Evolutionary conservation across 2,888 invertebrate genomes (phyloP), one percentile per base, ranked within the genome.

Genomic region (Stenolophus ochropezus): DNA sequence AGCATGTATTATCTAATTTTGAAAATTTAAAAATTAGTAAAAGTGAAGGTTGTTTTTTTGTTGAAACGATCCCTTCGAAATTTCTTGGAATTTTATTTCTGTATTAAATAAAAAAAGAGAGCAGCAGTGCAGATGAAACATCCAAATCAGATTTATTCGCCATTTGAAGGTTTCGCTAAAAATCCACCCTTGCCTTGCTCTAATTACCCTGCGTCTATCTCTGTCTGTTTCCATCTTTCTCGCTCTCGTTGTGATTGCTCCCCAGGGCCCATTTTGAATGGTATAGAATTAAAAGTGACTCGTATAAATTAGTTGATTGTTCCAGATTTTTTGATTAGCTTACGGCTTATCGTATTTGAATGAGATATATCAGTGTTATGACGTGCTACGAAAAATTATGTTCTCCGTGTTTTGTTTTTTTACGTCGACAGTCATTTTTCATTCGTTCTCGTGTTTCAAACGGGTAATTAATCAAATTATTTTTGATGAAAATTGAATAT

Each of bases 271-370:
- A 33, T 16, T 78, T 77, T 79, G 79, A 69, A 69, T 65, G 51
- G 51, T 79, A 69, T 61, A n/a, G 69, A 79, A 79, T 79, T 79
- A 79, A 79, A 79, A 79, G 69, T 71, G 79, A 69, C 25, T 49
- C 51, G 79, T 79, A 79, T 79, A 79, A 79, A 79, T 79, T 79
- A 79, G 79, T 69, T 71, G 71, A 80, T 80, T 80, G 73, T 80
- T 73, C 42, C 33, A 73, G 73, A 80, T 73, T 80, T 80, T 73
- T 73, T 53, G 56, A 80, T 80, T 80, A 73, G 80, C 73, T 16
- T 1, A 33, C 25, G 51, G 56, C 73, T 69, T 56, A 58, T 73
- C 42, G 71, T 71, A 33, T 73, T 73, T 73, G 18, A 33, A 80
- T 80, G 80, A 56, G 56, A 80, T 80, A 71, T 58, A 80, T 73